Evolutionary conservation across 1,140 invertebrate genomes (phyloP), one percentile per base, ranked within the genome.

Genomic region (Notospermus geniculatus): DNA sequence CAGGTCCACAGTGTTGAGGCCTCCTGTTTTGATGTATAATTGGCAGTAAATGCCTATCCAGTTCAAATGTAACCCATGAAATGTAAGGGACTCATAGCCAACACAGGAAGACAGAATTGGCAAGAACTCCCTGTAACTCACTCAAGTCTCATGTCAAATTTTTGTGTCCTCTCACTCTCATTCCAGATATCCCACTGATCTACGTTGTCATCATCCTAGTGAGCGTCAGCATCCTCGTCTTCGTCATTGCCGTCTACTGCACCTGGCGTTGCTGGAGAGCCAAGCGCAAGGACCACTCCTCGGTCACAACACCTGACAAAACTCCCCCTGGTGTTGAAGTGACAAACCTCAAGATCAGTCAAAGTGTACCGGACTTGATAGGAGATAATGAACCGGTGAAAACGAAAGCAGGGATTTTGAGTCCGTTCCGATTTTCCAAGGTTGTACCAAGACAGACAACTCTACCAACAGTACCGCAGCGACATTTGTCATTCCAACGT

Each of bases 401-500:
- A 54, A 29, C 59, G 19, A 15, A 43, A 23, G 46, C 57, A 22
- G 55, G 45, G 27, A 57, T 63, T 28, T 25, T 52, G n/a, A 66
- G 61, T 59, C 62, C 66, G 60, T 57, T 64, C 15, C 55, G 73
- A 62, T 67, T 73, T 55, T 61, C 62, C 63, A 64, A 68, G 29
- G 59, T 63, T 30, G 87, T 89, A 13, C 75, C 89, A 2, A 84
- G 89, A 1, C 90, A 92, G 79, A 90, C 89, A 13, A 91, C 90
- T 2, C 77, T 92, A 5, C 90, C 90, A 7, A 89, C 89, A 19
- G 89, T 91, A 0, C 89, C 90, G 2, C 88, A 87, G 59, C 83
- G 90, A 45, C 90, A 91, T 75, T 88, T 90, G 73, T 88, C 86
- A 54, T 91, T 91, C 71, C 88, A 90, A 73, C 82, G 90, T 7